Evolutionary conservation across 2,113 vertebrate genomes (phyloP).

Genomic region (Onychorhynchus coronatus): DNA sequence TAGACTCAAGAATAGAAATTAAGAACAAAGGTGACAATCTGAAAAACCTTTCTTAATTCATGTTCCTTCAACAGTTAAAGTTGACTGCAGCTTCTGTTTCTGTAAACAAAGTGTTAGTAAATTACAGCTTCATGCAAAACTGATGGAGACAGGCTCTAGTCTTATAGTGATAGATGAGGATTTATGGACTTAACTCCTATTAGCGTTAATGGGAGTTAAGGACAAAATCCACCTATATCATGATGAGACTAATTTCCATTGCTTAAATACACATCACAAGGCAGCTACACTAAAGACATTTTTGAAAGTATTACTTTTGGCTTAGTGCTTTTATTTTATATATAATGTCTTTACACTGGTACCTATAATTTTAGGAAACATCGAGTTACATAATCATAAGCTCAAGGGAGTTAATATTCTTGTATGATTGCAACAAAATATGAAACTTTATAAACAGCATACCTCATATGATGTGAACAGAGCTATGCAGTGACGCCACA

Average conservation of each 20-base stretch:
- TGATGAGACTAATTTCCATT: neutral
- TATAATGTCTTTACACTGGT: neutral
- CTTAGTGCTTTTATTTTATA: neutral
- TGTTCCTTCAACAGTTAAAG: neutral
- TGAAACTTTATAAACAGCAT: neutral
- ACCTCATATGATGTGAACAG: neutral
- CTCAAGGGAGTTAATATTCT: neutral
- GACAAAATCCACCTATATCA: neutral
- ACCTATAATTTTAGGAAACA: neutral
- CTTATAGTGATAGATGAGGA: neutral
- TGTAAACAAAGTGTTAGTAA: neutral
- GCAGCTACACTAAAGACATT: neutral
- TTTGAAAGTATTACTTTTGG: neutral
- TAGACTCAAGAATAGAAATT: neutral
- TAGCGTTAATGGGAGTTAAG: neutral
- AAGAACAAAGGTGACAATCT: neutral
- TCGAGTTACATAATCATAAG: neutral
- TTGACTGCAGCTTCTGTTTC: neutral
- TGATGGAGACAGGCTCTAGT: neutral
- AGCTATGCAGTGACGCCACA: neutral
- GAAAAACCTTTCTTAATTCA: neutral
- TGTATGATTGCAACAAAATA: neutral
- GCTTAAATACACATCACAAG: neutral
- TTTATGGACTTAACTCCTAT: neutral
- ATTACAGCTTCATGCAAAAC: neutral